Evolutionary conservation across 2,797 vertebrate species (phyloP), one percentile per base, ranked within the genome.

Genomic region (Ciconia nigra): DNA sequence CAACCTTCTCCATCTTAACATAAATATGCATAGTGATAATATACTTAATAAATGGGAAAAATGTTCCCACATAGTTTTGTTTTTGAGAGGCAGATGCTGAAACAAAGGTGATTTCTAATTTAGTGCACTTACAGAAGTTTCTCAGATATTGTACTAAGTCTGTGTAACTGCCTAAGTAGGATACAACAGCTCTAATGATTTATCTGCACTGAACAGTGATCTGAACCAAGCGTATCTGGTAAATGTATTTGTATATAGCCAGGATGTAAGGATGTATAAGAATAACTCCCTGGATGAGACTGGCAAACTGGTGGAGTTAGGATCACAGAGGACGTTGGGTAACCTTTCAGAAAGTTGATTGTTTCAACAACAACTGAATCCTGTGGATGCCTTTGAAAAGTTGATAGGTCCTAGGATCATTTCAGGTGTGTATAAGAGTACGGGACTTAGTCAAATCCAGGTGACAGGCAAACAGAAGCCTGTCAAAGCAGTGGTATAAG

Each of bases 171-270:
- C 19, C 41, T 49, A 5, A 41, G 59, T 29, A 49, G 12, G 11
- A 31, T 66, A 12, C 10, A 51, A 20, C 24, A 72, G 5, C 17
- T 46, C 10, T 37, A 62, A 67, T 2, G 3, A 41, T 55, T 73
- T 71, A 15, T 42, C 49, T 83, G 13, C 10, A 11, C 11, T 41
- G 41, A 91, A 25, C 14, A 61, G 18, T 21, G 29, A 37, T 58
- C 13, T 31, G 41, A 91, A 61, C 8, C 7, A 80, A 65, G 7
- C 0, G 0, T 59, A 70, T 15, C 21, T 57, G 31, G 25, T 46
- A 91, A 69, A 90, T 26, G 6, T 28, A 49, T 62, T 86, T 73
- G 10, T 59, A 21, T 24, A 35, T 13, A 89, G 15, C 11, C 44
- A 80, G 20, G 5, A 39, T 54, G 14, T 44, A 72, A 58, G 5